These are phyloP conservation scores for Parasteatoda tepidariorum DNA, from an alignment of 1,140 invertebrate species.

Conservation along the genomic window DNA sequence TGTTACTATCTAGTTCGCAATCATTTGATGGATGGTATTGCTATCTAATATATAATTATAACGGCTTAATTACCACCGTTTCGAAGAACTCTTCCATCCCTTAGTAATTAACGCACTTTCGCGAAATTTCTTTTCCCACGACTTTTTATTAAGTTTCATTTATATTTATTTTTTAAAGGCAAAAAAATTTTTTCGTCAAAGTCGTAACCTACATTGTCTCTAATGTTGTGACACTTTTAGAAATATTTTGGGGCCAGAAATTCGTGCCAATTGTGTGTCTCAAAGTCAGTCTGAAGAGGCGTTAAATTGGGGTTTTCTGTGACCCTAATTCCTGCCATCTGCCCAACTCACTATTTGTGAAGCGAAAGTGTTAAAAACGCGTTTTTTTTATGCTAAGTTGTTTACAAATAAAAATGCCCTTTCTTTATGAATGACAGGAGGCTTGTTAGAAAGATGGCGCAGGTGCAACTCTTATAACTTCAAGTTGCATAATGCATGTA, in stretches of 20 bases:
- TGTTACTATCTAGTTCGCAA: constrained; percentile 36
- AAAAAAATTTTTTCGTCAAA: background rate
- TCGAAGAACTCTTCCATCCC: constrained; percentile 10
- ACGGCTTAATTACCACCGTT: constrained; percentile 37
- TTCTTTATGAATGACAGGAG: too few relatives aligned
- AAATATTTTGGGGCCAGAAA: constrained; percentile 45
- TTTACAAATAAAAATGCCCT: too few relatives aligned
- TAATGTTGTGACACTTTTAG: constrained; percentile 40
- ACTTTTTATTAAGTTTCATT: background rate
- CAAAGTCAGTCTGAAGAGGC: constrained; percentile 52
- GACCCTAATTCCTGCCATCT: constrained; percentile 56
- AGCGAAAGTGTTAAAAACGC: background rate
- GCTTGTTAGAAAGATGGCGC: too few relatives aligned
- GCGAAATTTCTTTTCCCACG: constrained; percentile 13
- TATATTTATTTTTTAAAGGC: constrained; percentile 1
- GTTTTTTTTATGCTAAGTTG: too few relatives aligned
- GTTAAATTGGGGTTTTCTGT: constrained; percentile 37
- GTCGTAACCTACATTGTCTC: constrained; percentile 54
- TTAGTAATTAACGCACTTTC: constrained; percentile 25
- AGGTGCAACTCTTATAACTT: too few relatives aligned
- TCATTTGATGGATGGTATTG: constrained; percentile 20
- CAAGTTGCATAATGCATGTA: too few relatives aligned
- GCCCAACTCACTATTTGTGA: constrained; percentile 11
- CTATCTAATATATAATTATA: constrained; percentile 37
- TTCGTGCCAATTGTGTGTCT: constrained; percentile 51